Evolutionary conservation across 2,888 invertebrate species (phyloP), one percentile per base, ranked within the genome.

Genomic region (Eubasilissa splendida): DNA sequence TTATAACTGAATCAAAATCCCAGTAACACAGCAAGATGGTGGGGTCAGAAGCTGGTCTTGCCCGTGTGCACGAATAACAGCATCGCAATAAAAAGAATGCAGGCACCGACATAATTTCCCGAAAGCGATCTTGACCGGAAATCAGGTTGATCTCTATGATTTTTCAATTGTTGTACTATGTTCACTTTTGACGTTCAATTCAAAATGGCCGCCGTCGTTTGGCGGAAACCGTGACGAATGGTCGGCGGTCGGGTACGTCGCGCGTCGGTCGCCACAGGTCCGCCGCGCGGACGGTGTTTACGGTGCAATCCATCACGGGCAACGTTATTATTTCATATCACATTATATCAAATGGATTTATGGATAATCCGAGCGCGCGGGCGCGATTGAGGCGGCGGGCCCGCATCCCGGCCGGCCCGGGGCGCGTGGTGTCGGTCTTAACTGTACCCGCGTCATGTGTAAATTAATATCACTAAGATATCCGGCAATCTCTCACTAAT

Each of bases 311-410:
- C 58, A 74, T 74, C 74, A 74, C n/a, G 58, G 9, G 33, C 59
- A 59, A 74, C 74, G 74, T 74, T 74, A 74, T 74, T 74, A 74
- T 59, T 59, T 74, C 74, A 74, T 74, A 74, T 74, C 59, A 74
- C 74, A 74, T 74, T 74, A 74, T 74, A 58, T 74, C 58, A n/a
- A 14, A 9, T 31, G 14, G 50, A 74, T 74, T 74, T 74, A 74
- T 74, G 58, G 58, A 14, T 11, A n/a, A 74, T 74, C 58, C 74
- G 50, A 59, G 59, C 74, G 58, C 74, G 74, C 74, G 42, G 42
- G 14, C 65, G 33, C 65, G 11, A 63, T 11, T 8, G 33, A 63
- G 33, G 63, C 31, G 60, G 60, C 60, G 12, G 12, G 60, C 60
- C 60, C 60, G 33, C 60, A 31, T 14, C 33, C 60, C 22, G 12